A percentile compares a stretch with the other conserved stretches of the same genome.
These are phyloP conservation scores for Glossophaga mutica DNA, from an alignment of 2,797 vertebrate species.

Conservation along the genomic window DNA sequence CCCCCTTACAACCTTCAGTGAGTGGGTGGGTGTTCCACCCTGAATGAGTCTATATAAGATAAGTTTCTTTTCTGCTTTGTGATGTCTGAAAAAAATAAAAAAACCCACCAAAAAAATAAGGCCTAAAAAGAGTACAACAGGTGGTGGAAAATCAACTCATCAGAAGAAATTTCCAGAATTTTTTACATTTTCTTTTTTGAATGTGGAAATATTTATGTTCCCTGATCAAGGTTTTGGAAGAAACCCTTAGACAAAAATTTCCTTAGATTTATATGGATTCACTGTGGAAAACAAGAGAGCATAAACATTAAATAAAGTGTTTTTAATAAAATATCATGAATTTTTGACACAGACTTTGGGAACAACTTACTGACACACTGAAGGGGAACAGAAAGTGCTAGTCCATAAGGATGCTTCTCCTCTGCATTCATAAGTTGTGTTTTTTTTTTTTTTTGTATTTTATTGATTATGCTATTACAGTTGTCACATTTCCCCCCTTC, in stretches of 20 bases:
- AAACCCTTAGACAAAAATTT: neutral
- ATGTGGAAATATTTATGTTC: neutral
- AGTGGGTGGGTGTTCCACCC: neutral
- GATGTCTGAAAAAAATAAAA: slow-evolving; percentile 21
- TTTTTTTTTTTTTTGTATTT: too few relatives aligned
- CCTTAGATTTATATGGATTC: neutral
- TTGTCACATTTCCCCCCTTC: too few relatives aligned
- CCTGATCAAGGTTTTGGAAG: neutral
- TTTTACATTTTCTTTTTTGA: neutral
- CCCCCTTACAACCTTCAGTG: neutral
- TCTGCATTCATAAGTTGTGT: too few relatives aligned
- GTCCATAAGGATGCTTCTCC: accelerated
- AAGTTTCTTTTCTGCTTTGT: slow-evolving; percentile 66
- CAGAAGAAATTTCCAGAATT: neutral
- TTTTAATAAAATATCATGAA: neutral
- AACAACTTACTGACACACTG: neutral
- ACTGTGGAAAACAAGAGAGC: neutral
- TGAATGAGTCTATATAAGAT: neutral
- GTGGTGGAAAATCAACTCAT: neutral
- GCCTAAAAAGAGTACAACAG: neutral
- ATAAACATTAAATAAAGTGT: neutral
- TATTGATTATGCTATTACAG: too few relatives aligned
- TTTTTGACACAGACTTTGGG: neutral
- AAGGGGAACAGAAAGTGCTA: neutral
- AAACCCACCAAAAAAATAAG: slow-evolving; percentile 31